Evolutionary conservation across 2,797 vertebrate genomes (phyloP).

Genomic region (Poeciliopsis infans): DNA sequence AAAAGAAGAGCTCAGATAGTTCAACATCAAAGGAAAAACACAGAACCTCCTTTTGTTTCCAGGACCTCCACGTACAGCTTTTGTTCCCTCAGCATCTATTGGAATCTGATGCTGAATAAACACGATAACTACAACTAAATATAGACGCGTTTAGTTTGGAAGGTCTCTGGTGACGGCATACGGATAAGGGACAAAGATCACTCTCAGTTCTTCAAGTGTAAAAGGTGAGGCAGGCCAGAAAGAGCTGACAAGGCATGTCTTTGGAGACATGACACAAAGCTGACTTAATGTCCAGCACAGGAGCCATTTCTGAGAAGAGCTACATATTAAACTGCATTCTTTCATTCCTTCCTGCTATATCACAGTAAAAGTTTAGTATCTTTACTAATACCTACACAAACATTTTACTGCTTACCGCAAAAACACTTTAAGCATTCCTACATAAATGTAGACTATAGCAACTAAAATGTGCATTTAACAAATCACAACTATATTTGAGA

Average conservation of each 20-base stretch:
- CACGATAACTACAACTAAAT: constrained; percentile 9
- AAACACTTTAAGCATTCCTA: not conserved
- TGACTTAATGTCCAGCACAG: constrained; percentile 17
- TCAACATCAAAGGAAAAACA: constrained; percentile 8
- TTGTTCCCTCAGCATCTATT: not conserved
- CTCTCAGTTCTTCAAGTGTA: not conserved
- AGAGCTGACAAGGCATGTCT: constrained; percentile 50
- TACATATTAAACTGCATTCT: constrained; percentile 15
- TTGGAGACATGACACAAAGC: constrained; percentile 43
- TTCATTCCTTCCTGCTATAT: not conserved
- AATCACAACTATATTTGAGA: not conserved
- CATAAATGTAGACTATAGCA: not conserved
- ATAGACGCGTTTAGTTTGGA: constrained; percentile 8
- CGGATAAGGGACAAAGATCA: constrained; percentile 15
- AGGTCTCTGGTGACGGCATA: constrained; percentile 7
- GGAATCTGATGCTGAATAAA: not conserved
- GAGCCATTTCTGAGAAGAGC: constrained; percentile 23
- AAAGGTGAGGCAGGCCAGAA: constrained; percentile 15
- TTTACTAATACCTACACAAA: not conserved
- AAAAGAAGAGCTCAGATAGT: constrained; percentile 39
- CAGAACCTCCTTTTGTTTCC: constrained; percentile 47
- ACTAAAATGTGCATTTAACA: not conserved
- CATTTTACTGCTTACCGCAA: not conserved
- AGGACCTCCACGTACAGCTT: not conserved
- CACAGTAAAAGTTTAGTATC: not conserved